phyloP scores from a whole-genome alignment of 2,888 invertebrate genomes.

The Seira musarum region DNA sequence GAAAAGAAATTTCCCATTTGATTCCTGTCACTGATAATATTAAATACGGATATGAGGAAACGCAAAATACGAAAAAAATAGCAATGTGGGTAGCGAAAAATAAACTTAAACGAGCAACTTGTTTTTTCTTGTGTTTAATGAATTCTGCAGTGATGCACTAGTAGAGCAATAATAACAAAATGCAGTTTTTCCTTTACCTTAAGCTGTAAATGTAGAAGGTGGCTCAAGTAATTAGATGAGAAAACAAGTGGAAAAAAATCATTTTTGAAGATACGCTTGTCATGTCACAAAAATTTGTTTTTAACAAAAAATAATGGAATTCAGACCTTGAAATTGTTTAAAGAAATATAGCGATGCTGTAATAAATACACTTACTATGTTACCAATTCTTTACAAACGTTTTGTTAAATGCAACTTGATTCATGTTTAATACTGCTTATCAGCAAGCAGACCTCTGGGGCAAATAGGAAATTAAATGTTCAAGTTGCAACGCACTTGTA shows the following conservation, averaged over 20 bases:
- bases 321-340: not conserved
- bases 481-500: not conserved
- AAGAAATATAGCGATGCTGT: slow-evolving; percentile 9
- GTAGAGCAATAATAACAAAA: too few species aligned
- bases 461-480: slow-evolving; percentile 57
- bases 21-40: slow-evolving; percentile 59
- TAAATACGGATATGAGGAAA: slow-evolving; percentile 56
- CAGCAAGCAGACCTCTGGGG: slow-evolving; percentile 31
- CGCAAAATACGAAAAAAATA: slow-evolving; percentile 14
- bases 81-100: slow-evolving; percentile 31
- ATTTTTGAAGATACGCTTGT: not conserved
- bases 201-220: not conserved
- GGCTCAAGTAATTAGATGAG: not conserved
- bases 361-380: slow-evolving; percentile 6
- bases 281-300: not conserved
- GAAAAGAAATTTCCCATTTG: slow-evolving; percentile 54
- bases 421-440: slow-evolving; percentile 25
- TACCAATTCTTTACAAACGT: slow-evolving; percentile 24
- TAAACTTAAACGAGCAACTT: not conserved
- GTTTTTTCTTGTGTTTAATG: not conserved
- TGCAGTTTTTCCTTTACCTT: not conserved
- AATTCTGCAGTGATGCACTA: too few species aligned
- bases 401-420: slow-evolving; percentile 37
- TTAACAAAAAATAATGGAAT: slow-evolving; percentile 8
- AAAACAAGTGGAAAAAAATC: slow-evolving; percentile 22